Evolutionary conservation across 2,888 invertebrate species (phyloP).

Genomic region (Morpho achilles): DNA sequence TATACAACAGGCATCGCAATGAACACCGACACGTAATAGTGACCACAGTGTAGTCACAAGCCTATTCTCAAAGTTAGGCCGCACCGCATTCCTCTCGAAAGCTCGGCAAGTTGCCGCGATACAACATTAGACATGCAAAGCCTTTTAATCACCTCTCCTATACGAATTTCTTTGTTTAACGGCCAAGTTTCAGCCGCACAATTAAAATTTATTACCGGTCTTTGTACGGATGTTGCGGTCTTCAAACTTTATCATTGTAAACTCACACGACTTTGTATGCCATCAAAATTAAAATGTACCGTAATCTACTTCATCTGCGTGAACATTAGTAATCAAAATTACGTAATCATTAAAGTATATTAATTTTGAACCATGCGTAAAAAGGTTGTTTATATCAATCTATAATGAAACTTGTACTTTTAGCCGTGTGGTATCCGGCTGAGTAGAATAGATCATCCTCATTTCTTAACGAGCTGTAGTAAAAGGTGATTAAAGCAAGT

Average conservation of each 20-base stretch:
- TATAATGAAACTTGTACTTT: no score
- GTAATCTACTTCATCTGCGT: no score
- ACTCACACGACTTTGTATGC: neutral
- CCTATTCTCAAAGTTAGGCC: constrained; percentile 42
- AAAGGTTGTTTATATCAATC: no score
- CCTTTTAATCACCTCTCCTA: constrained; percentile 36
- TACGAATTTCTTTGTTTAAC: constrained; percentile 14
- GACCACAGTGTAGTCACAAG: constrained; percentile 33
- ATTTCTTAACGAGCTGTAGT: no score
- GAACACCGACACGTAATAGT: constrained; percentile 35
- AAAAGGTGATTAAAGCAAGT: no score
- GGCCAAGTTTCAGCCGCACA: constrained; percentile 8
- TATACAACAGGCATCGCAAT: neutral
- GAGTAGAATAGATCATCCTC: no score
- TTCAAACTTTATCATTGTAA: constrained; percentile 1
- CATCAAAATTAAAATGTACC: no score
- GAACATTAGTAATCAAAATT: no score
- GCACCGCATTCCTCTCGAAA: constrained; percentile 46
- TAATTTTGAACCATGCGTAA: no score
- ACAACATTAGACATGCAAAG: constrained; percentile 48
- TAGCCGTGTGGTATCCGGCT: no score
- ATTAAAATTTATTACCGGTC: constrained; percentile 11
- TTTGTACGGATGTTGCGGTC: constrained; percentile 6
- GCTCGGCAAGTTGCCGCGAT: constrained; percentile 35
- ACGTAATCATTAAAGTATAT: no score